phyloP scores from a whole-genome alignment of 2,888 invertebrate species.

The Norana najaformis region DNA sequence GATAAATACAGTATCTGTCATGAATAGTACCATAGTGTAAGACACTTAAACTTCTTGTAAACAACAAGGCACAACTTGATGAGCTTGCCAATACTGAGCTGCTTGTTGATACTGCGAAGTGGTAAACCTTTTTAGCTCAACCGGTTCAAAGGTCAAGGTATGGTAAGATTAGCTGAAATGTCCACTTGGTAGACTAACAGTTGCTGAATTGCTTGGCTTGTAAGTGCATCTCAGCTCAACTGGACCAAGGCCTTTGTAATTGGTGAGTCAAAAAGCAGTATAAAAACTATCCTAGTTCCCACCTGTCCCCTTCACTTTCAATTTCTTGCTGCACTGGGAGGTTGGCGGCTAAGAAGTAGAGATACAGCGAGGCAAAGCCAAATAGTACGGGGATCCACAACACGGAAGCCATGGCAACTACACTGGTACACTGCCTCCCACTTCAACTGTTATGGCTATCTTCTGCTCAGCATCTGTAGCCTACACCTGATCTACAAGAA shows the following conservation, averaged over 20 bases:
- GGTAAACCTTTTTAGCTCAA: background rate
- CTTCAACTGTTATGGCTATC: background rate
- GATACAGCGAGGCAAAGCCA: constrained; percentile 22
- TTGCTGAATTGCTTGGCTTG: background rate
- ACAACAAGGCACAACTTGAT: no score
- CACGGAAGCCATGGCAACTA: constrained; percentile 30
- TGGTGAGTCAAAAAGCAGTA: background rate
- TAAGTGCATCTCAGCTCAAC: no score
- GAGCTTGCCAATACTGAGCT: background rate
- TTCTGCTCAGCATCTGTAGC: background rate
- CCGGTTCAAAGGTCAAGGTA: no score
- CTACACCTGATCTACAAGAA: background rate
- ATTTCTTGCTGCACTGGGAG: constrained; percentile 21
- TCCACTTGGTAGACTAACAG: background rate
- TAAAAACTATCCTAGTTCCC: background rate
- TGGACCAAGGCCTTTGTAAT: background rate
- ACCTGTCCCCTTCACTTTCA: constrained; percentile 23
- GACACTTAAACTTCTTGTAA: no score
- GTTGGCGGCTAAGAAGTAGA: constrained; percentile 35
- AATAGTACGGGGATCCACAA: constrained; percentile 39
- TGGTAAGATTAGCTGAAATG: no score
- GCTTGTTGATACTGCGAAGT: no score
- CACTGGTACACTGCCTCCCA: background rate
- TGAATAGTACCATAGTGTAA: no score
- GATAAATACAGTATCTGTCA: no score